Conservation (phyloP, 2,888 invertebrate species). For the Noctua janthe region DNA sequence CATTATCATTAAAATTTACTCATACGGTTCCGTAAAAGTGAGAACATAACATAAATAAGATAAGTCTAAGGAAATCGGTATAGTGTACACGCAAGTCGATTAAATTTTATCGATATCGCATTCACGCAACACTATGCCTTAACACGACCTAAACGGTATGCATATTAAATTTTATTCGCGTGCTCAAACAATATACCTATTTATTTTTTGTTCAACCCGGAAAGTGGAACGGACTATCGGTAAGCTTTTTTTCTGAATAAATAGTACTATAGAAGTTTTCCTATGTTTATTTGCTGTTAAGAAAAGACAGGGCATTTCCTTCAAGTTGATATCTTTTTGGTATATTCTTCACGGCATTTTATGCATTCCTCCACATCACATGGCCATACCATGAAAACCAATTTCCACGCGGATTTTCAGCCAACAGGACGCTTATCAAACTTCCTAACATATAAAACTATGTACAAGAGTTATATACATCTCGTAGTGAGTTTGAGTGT, state of each 20-base stretch:
- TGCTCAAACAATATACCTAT: constrained; percentile 76
- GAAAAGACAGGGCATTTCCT: not conserved
- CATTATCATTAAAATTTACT: constrained; percentile 11
- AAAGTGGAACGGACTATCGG: constrained; percentile 70
- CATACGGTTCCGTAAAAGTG: constrained; percentile 11
- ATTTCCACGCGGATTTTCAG: not conserved
- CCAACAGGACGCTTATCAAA: not conserved
- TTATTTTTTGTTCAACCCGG: constrained; percentile 65
- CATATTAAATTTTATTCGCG: constrained; percentile 80
- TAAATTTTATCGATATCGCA: constrained; percentile 63
- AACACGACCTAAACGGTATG: constrained; percentile 72
- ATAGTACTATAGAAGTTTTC: not conserved
- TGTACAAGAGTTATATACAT: not conserved
- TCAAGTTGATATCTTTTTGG: not conserved
- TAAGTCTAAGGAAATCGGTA: constrained; percentile 31
- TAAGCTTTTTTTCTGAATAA: constrained; percentile 61
- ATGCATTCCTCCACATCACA: not conserved
- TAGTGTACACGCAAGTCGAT: constrained; percentile 53
- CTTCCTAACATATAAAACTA: not conserved
- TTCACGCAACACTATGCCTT: constrained; percentile 66
- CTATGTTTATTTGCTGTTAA: not conserved
- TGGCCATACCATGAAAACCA: not conserved
- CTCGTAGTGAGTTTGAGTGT: too few relatives aligned
- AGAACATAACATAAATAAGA: constrained; percentile 26
- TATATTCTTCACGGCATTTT: not conserved